phyloP scores from a whole-genome alignment of 2,113 vertebrate species.

The Aptenodytes forsteri region DNA sequence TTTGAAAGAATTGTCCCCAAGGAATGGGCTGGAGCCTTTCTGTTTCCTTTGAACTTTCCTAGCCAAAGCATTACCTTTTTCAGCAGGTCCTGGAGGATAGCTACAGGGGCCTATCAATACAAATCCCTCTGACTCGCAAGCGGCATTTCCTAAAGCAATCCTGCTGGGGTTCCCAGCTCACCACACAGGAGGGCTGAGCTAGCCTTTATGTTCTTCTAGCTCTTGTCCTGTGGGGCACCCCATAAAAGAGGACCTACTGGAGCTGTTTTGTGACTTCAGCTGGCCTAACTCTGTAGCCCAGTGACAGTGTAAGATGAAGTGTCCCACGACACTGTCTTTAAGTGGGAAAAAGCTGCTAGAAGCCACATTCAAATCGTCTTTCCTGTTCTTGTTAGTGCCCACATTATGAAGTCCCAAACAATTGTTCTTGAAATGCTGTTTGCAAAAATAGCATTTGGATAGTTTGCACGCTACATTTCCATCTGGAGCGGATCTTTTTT shows the following conservation, averaged over 20 bases:
- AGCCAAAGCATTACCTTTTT: background rate
- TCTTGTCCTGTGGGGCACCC: background rate
- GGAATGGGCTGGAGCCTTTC: background rate
- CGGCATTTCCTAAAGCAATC: background rate
- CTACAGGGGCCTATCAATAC: background rate
- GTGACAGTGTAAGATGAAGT: background rate
- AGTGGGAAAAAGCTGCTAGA: background rate
- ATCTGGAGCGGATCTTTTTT: background rate
- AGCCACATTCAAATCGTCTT: background rate
- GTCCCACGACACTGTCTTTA: background rate
- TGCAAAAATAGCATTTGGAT: background rate
- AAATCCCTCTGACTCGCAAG: background rate
- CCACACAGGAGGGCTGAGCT: background rate
- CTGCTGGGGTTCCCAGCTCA: background rate
- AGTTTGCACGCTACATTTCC: background rate
- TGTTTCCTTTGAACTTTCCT: background rate
- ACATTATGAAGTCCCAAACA: background rate
- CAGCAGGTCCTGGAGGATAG: background rate
- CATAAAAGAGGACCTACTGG: background rate
- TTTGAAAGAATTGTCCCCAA: background rate
- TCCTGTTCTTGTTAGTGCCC: background rate
- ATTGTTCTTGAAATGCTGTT: background rate
- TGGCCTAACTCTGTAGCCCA: background rate
- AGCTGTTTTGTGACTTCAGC: background rate
- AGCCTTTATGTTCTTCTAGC: background rate